Percentiles rank a stretch among this genome's conserved stretches.
Evolutionary conservation across 2,797 vertebrate genomes (phyloP).

Genomic region (Amniataba percoides): DNA sequence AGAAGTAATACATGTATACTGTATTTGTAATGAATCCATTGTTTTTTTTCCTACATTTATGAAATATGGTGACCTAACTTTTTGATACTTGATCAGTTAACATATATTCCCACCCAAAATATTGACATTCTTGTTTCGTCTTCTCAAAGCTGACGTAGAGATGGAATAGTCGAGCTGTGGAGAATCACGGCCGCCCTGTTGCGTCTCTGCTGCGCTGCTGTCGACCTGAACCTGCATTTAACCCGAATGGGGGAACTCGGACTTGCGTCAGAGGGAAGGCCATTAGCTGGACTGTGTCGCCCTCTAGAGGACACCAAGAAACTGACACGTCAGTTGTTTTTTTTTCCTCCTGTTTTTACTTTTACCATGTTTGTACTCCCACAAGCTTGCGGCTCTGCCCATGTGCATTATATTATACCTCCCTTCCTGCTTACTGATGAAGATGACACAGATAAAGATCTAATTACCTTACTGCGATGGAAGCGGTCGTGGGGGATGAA

Average conservation of each 20-base stretch:
- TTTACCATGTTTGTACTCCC: constrained; percentile 37
- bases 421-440: constrained; percentile 31
- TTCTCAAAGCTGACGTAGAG: constrained; percentile 64
- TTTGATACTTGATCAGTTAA: neutral
- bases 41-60: neutral
- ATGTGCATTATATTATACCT: constrained; percentile 65
- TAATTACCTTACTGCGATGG: constrained; percentile 5
- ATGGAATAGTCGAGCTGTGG: constrained; percentile 66
- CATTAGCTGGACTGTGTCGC: constrained; percentile 68
- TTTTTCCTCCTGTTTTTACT: constrained; percentile 32
- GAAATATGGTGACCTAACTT: neutral
- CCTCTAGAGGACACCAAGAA: constrained; percentile 73
- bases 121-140: neutral
- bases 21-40: neutral
- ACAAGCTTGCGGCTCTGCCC: constrained; percentile 30
- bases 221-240: constrained; percentile 40
- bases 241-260: constrained; percentile 5
- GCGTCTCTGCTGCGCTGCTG: constrained; percentile 25
- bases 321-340: constrained; percentile 53
- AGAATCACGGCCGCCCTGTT: constrained; percentile 13
- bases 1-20: neutral
- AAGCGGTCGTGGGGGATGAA: neutral
- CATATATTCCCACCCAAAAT: neutral
- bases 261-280: constrained; percentile 4
- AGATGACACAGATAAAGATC: constrained; percentile 20